These are phyloP conservation scores for Stichopus horrens DNA, from an alignment of 53 echinoderm and acorn worm genomes.

Conservation along the genomic window DNA sequence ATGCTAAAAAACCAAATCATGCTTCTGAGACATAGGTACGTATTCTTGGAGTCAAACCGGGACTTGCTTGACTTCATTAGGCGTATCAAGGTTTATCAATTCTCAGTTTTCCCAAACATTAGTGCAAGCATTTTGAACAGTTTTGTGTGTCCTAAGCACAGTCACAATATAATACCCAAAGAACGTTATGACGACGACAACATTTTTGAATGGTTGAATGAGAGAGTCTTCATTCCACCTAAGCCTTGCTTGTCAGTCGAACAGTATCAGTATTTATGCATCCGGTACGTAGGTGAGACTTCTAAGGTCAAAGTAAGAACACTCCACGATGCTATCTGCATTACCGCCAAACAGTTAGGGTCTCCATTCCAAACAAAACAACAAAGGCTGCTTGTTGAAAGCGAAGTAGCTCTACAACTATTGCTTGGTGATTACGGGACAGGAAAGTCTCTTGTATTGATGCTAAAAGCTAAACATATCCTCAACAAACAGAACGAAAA, in stretches of 20 bases:
- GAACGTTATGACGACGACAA: not conserved
- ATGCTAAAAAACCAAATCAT: not conserved
- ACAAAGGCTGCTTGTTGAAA: not conserved
- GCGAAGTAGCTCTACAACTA: not conserved
- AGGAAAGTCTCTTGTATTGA: not conserved
- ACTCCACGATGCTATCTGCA: not conserved
- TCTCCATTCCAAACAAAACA: not conserved
- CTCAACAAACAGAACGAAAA: not conserved
- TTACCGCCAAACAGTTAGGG: not conserved
- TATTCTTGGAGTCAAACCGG: conserved; percentile 4
- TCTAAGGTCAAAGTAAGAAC: not conserved
- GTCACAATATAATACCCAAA: not conserved
- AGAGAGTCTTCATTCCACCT: not conserved
- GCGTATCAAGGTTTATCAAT: not conserved
- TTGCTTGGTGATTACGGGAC: conserved; percentile 15
- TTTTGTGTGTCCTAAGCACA: not conserved
- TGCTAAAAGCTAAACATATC: not conserved
- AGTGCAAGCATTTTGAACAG: not conserved
- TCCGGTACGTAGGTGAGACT: not conserved
- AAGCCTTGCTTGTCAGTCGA: not conserved
- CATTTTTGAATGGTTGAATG: not conserved
- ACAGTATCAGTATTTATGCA: conserved; percentile 8
- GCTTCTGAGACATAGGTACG: not conserved
- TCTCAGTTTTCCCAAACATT: not conserved
- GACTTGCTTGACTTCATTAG: not conserved